Percentiles rank a stretch among this genome's conserved stretches.
phyloP scores from a whole-genome alignment of 2,797 vertebrate genomes.

The Meriones psammophilus region DNA sequence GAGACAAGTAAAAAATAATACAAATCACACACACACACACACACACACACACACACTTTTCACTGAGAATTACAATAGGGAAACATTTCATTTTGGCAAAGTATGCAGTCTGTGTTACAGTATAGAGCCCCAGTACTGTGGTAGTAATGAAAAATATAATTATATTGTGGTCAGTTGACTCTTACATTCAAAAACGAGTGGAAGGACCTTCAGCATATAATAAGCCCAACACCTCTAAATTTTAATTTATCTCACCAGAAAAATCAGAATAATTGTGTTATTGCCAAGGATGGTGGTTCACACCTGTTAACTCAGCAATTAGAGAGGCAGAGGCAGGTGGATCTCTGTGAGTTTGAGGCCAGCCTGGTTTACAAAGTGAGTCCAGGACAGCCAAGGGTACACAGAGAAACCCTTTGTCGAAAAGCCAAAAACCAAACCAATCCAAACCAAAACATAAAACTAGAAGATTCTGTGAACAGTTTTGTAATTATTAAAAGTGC shows the following conservation, averaged over 20 bases:
- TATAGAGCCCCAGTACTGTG: background rate
- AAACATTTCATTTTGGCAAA: background rate
- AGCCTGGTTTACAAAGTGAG: too few species aligned
- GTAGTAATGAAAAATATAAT: background rate
- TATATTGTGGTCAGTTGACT: background rate
- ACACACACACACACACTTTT: background rate
- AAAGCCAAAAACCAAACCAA: too few species aligned
- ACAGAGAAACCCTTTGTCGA: too few species aligned
- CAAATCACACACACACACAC: background rate
- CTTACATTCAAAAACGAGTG: background rate
- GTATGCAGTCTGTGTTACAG: background rate
- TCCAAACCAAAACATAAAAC: background rate
- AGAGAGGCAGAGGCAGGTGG: too few species aligned
- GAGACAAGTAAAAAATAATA: constrained; percentile 11
- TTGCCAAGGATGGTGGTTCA: too few species aligned
- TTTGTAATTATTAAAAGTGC: background rate
- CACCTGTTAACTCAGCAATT: too few species aligned
- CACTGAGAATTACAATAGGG: constrained; percentile 35
- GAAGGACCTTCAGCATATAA: background rate
- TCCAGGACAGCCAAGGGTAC: too few species aligned
- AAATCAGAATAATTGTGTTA: background rate
- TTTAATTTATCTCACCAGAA: background rate
- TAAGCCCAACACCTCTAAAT: background rate
- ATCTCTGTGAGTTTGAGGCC: too few species aligned
- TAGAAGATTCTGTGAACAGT: background rate